phyloP scores from a whole-genome alignment of 2,797 vertebrate species.

The Rhadinocentrus ornatus region DNA sequence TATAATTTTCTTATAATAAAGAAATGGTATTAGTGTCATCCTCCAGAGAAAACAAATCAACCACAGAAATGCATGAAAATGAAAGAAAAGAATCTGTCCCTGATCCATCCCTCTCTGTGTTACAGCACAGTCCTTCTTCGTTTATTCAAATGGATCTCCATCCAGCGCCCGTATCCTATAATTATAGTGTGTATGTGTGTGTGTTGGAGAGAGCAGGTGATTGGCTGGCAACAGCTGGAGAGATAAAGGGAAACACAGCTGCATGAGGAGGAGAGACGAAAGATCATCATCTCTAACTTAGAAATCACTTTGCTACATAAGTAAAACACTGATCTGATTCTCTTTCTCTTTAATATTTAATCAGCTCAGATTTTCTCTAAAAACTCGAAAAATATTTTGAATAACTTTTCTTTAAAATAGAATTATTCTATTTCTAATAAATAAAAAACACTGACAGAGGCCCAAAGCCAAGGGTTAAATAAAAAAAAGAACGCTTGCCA shows the following conservation, averaged over 20 bases:
- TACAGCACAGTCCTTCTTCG: constrained; percentile 43
- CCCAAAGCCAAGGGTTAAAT: no score
- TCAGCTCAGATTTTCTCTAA: background rate
- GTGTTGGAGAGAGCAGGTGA: constrained; percentile 67
- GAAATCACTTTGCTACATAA: background rate
- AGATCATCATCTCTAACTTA: background rate
- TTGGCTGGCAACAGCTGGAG: constrained; percentile 82
- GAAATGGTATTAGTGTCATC: no score
- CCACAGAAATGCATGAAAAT: no score
- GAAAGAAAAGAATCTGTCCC: no score
- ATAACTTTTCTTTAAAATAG: no score
- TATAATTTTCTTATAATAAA: no score
- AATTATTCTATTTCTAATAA: no score
- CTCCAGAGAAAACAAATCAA: no score
- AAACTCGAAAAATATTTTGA: no score
- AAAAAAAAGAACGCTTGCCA: no score
- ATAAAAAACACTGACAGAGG: no score
- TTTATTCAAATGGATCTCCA: constrained; percentile 61
- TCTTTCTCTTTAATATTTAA: background rate
- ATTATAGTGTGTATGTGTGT: constrained; percentile 61
- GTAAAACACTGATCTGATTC: background rate
- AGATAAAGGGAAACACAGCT: constrained; percentile 78
- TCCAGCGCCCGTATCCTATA: constrained; percentile 61
- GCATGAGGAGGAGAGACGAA: constrained; percentile 49
- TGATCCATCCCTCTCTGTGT: constrained; percentile 11